Base-by-base conservation (phyloP, 2,113 vertebrate genomes). In the Brachyhypopomus occidentalis region DNA sequence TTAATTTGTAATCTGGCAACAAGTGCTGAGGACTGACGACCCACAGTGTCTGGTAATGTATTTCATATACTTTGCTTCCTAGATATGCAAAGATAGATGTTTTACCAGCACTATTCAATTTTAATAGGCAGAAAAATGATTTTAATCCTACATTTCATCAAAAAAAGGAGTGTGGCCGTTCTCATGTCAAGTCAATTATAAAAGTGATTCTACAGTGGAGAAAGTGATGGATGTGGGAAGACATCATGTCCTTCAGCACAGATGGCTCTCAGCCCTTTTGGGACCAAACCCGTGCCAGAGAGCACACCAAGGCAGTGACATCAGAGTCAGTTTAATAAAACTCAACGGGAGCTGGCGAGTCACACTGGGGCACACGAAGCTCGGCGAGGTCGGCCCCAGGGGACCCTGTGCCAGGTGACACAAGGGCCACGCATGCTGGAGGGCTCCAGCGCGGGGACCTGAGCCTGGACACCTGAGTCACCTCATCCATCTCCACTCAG, bases 301-400 rank as follows among this genome's bases (percentile, higher is more conserved):
- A 86, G 84, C 84, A 85, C 67, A 17, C 79, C 27, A 83, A 23
- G 63, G 77, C 81, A 67, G 41, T 80, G 83, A 86, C 81, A 77
- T 87, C 77, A 76, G 79, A 66, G 71, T 70, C 70, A 55, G 58
- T 63, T 87, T 86, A 85, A 88, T 92, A 87, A 79, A 90, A 88
- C 86, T 41, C 72, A 19, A 81, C 88, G 80, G 83, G 83, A 73
- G 23, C 77, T 63, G 30, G 76, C 23, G 4, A 48, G 22, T 1
- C 30, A 30, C 30, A 30, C 30, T 30, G 30, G 30, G 74, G 27
- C 72, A 74, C 41, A 74, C 70, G 25, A 75, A 77, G 67, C 73
- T 60, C 30, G 67, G n/a, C 16, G 25, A 82, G 75, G 79, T 75
- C 85, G 79, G 48, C 30, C 72, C 36, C 5, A 22, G 27, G 70